Percentiles rank a stretch among this genome's conserved stretches.
Evolutionary conservation across 2,113 vertebrate genomes (phyloP).

Genomic region (Brachionichthys hirsutus): DNA sequence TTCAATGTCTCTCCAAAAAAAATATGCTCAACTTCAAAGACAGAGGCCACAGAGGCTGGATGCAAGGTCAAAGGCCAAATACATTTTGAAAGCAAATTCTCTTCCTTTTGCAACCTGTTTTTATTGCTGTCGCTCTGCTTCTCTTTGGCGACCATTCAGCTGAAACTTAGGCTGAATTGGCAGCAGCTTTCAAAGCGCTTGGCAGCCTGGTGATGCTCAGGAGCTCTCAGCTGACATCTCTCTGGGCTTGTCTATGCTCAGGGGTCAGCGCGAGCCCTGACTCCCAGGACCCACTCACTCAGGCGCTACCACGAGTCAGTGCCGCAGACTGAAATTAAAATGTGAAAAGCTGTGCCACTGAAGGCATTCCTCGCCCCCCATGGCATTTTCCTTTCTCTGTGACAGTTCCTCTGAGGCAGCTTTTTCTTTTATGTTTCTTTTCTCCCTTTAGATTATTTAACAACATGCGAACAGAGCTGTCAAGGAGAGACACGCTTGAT

Average conservation of each 20-base stretch:
- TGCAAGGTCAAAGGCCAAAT: slow-evolving; percentile 78
- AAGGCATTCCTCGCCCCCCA: slow-evolving; percentile 80
- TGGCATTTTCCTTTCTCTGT: slow-evolving; percentile 75
- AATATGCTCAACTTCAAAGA: slow-evolving; percentile 79
- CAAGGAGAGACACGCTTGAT: slow-evolving; percentile 72
- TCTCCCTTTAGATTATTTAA: slow-evolving; percentile 79
- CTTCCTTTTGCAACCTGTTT: slow-evolving; percentile 88
- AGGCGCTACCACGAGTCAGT: slow-evolving; percentile 84
- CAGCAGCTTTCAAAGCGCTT: slow-evolving; percentile 86
- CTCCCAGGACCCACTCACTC: slow-evolving; percentile 80
- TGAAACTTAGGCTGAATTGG: slow-evolving; percentile 93
- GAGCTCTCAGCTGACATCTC: slow-evolving; percentile 84
- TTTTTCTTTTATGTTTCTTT: slow-evolving; percentile 78
- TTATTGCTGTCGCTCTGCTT: slow-evolving; percentile 83
- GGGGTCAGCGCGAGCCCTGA: slow-evolving; percentile 84
- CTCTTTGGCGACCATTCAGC: slow-evolving; percentile 87
- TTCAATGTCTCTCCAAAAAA: slow-evolving; percentile 71
- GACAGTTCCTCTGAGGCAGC: slow-evolving; percentile 79
- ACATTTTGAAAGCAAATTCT: slow-evolving; percentile 85
- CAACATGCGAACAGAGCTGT: slow-evolving; percentile 76
- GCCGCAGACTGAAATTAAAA: slow-evolving; percentile 86
- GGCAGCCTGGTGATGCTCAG: slow-evolving; percentile 86
- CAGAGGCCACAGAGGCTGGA: slow-evolving; percentile 71
- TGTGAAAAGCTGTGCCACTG: slow-evolving; percentile 81
- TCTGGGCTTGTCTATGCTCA: slow-evolving; percentile 79